Evolutionary conservation across 2,113 vertebrate species (phyloP).

Genomic region (Emydocephalus ijimae): DNA sequence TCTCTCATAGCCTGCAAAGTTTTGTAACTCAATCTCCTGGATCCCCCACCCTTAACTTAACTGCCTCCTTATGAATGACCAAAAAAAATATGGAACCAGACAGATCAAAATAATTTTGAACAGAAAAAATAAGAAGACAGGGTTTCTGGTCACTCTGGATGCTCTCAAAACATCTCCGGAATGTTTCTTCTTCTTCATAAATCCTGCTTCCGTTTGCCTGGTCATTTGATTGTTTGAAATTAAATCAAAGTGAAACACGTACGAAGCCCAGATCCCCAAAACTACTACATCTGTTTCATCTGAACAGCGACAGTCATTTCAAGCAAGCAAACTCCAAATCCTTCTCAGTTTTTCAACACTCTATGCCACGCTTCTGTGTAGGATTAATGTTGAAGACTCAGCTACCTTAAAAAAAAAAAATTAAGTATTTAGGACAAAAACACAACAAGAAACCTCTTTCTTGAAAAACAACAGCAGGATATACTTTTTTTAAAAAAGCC

Average conservation of each 20-base stretch:
- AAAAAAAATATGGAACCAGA: constrained; percentile 38
- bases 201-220: constrained; percentile 14
- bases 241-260: constrained; percentile 21
- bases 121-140: constrained; percentile 33
- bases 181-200: constrained; percentile 37
- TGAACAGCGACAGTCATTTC: constrained; percentile 9
- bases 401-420: constrained; percentile 23
- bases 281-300: not conserved
- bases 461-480: constrained; percentile 8
- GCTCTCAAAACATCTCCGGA: constrained; percentile 23
- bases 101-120: constrained; percentile 34
- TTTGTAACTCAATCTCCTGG: constrained; percentile 35
- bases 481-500: not conserved
- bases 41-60: constrained; percentile 41
- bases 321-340: constrained; percentile 22
- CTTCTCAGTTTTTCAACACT: constrained; percentile 29
- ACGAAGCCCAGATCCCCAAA: constrained; percentile 3
- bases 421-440: constrained; percentile 14
- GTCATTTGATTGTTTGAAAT: constrained; percentile 37
- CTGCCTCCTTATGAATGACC: constrained; percentile 40
- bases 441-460: constrained; percentile 20
- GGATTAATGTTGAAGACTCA: constrained; percentile 6
- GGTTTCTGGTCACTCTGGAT: not conserved
- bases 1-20: constrained; percentile 82
- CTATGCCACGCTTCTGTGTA: constrained; percentile 21